Base-by-base conservation (phyloP, 2,797 vertebrate species). In the Sparidentex hasta region DNA sequence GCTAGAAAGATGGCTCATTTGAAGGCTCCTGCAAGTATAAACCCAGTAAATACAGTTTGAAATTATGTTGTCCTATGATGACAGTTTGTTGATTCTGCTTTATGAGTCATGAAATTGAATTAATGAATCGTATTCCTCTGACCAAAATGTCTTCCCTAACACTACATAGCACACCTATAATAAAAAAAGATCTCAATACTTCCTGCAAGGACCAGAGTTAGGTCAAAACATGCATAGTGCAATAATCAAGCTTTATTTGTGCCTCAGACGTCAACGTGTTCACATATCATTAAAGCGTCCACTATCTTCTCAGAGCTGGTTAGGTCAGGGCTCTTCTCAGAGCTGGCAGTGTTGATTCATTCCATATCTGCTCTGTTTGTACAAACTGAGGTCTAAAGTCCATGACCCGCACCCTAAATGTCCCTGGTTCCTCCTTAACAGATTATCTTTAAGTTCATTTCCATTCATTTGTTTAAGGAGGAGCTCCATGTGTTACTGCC, bases 281-380 rank as follows among this genome's bases (percentile, higher is more conserved):
- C 41, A 50, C 21, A 20, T 17, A n/a, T 55, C 48, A 27, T 41
- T 48, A 17, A 27, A 69, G 14, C 59, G 47, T 63, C 62, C 43
- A 12, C 20, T 51, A 21, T 69, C 8, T 46, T 50, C 82, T 64
- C 21, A 5, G 29, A 57, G 11, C 56, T 43, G 23, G n/a, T n/a
- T n/a, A n/a, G n/a, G n/a, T n/a, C n/a, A n/a, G n/a, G n/a, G n/a
- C n/a, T n/a, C n/a, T n/a, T n/a, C n/a, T n/a, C n/a, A n/a, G n/a
- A n/a, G n/a, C n/a, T 16, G 7, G 23, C 25, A 72, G 13, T 57
- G n/a, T 55, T 72, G 47, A 51, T 44, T 65, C 1, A 47, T 48
- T 66, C 16, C 23, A 47, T 46, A 62, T 71, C 43, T 65, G 27
- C 17, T 73, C 25, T 61, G 63, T 83, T 74, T 55, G 25, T 48